Base-by-base conservation (phyloP, 2,888 invertebrate species). In the Ophion ventricosus region DNA sequence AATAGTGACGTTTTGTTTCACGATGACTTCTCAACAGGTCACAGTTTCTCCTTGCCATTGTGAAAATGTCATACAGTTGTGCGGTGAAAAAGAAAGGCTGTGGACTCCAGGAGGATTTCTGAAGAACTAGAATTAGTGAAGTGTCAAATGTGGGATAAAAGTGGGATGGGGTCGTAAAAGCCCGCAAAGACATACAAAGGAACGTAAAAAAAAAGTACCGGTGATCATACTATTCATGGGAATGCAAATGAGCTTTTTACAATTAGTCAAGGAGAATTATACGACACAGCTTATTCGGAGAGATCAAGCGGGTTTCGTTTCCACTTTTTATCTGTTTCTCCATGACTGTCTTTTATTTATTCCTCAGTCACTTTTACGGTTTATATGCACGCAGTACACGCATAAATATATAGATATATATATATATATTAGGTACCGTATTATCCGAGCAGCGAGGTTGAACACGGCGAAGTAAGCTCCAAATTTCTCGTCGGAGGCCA, bases 391-490 rank as follows among this genome's bases (percentile, higher is more conserved):
- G 67, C 64, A 49, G 66, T 49, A 4, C 49, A 69, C 63, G 67
- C 49, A 64, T 69, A 69, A 74, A 80, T 26, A 56, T 10, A 56
- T 25, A 75, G 23, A 73, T 17, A 14, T 14, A 3, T 43, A 14
- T 43, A 56, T 25, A 63, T 49, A 20, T 20, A n/a, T 66, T 23
- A 0, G 70, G 72, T 29, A 56, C 11, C 54, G 49, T 63, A 23
- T n/a, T 56, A 57, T 43, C 63, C 40, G 74, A 70, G 25, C 64
- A 70, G 78, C 63, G 78, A 75, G 73, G 57, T 84, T 61, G 74
- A 84, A 78, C 80, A 89, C 87, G 89, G 88, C 88, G 88, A 89
- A 90, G 91, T 92, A 92, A 93, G 92, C 92, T 92, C 92, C 93
- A 93, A 93, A 93, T 93, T 93, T 93, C 91, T 92, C 89, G 90